Percentiles rank a stretch among this genome's conserved stretches.
Evolutionary conservation across 2,113 vertebrate species (phyloP).

Genomic region (Corythoichthys intestinalis): DNA sequence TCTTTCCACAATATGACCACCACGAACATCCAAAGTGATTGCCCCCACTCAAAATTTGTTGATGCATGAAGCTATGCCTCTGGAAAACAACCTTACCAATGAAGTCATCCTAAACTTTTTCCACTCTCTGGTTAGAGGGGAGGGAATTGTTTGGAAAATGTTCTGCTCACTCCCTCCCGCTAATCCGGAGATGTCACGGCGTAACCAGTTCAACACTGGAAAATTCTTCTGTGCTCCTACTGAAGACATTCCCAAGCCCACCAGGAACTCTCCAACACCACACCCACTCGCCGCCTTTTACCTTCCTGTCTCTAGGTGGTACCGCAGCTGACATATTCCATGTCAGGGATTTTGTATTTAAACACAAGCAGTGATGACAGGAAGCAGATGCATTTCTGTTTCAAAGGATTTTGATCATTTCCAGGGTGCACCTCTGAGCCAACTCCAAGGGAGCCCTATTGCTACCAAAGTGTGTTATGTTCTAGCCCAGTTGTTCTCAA

Average conservation of each 20-base stretch:
- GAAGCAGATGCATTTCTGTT: constrained; percentile 19
- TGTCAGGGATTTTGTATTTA: constrained; percentile 16
- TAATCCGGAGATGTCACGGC: constrained; percentile 3
- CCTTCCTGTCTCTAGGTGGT: constrained; percentile 42
- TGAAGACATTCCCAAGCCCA: constrained; percentile 15
- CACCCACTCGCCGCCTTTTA: background rate
- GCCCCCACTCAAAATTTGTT: background rate
- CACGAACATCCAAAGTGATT: background rate
- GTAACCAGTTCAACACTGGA: constrained; percentile 10
- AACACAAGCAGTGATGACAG: constrained; percentile 21
- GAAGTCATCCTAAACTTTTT: background rate
- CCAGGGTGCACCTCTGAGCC: background rate
- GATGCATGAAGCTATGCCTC: background rate
- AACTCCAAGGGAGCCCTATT: too few species aligned
- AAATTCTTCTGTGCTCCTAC: constrained; percentile 3
- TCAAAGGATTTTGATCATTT: background rate
- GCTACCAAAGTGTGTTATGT: too few species aligned
- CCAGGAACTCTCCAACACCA: constrained; percentile 1
- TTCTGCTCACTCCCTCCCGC: background rate
- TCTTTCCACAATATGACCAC: background rate
- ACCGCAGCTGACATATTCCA: constrained; percentile 25
- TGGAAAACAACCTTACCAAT: background rate
- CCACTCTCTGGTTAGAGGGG: background rate
- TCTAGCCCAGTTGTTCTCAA: too few species aligned
- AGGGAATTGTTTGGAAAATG: constrained; percentile 6